Conservation (phyloP, 2,888 invertebrate genomes). For the Lamproptera curius region DNA sequence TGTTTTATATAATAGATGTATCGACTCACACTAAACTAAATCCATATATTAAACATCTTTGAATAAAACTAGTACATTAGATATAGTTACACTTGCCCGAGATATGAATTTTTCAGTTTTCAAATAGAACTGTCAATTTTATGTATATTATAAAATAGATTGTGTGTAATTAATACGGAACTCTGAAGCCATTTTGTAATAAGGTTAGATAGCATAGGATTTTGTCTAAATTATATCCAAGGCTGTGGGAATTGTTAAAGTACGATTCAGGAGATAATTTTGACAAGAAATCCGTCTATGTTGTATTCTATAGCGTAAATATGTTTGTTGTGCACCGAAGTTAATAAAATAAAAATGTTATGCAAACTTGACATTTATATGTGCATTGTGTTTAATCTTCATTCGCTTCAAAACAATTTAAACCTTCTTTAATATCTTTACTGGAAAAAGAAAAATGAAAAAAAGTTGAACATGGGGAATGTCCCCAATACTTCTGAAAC, state of each 20-base stretch:
- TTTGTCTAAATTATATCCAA: slow-evolving; percentile 51
- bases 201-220: slow-evolving; percentile 22
- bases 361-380: slow-evolving; percentile 22
- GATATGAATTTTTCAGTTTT: neutral
- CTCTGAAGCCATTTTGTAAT: slow-evolving; percentile 12
- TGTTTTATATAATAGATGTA: too few relatives aligned
- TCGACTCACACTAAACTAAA: too few relatives aligned
- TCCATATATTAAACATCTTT: too few relatives aligned
- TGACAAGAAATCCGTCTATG: slow-evolving; percentile 35
- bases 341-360: slow-evolving; percentile 24
- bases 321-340: slow-evolving; percentile 10
- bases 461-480: too few relatives aligned
- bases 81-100: slow-evolving; percentile 6
- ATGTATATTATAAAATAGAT: neutral
- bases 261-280: slow-evolving; percentile 52
- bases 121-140: slow-evolving; percentile 14
- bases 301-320: slow-evolving; percentile 20
- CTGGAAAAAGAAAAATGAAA: too few relatives aligned
- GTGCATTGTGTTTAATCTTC: neutral
- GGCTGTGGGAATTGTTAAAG: slow-evolving; percentile 58
- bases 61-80: too few relatives aligned
- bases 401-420: too few relatives aligned
- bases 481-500: too few relatives aligned
- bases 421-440: too few relatives aligned
- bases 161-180: slow-evolving; percentile 4